A percentile compares a stretch with the other conserved stretches of the same genome.
These are phyloP conservation scores for Bergia puertoricense DNA, from an alignment of 92 coral and sea anemone species.

Conservation along the genomic window DNA sequence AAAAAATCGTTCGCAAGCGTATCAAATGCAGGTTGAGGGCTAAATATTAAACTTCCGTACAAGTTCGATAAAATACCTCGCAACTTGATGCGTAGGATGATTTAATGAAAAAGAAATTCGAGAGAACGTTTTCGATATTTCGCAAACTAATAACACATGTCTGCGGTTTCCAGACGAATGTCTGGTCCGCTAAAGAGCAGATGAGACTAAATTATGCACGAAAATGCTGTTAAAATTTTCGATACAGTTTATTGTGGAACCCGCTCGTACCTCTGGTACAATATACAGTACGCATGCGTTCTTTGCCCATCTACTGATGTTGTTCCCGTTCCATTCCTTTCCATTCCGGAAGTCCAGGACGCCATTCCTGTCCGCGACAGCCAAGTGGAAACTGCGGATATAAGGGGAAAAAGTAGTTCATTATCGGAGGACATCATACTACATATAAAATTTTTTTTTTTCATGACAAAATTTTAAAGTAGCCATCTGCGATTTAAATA, in stretches of 20 bases:
- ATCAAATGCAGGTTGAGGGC: not conserved
- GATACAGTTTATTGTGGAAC: no score
- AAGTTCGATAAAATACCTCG: no score
- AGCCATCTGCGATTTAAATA: no score
- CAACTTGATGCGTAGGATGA: no score
- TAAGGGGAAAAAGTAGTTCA: not conserved
- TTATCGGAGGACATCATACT: not conserved
- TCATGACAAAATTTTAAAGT: no score
- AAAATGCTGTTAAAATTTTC: no score
- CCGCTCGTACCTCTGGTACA: constrained; percentile 22
- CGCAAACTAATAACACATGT: no score
- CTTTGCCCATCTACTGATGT: constrained; percentile 44
- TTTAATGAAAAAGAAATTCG: no score
- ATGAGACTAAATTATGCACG: no score
- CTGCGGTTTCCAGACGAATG: not conserved
- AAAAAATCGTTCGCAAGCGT: not conserved
- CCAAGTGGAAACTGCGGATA: constrained; percentile 7
- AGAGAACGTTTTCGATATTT: no score
- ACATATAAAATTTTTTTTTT: no score
- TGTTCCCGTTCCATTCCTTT: constrained; percentile 41
- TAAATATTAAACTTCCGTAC: not conserved
- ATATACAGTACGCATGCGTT: constrained; percentile 39
- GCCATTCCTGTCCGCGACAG: constrained; percentile 41
- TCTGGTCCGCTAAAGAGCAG: not conserved
- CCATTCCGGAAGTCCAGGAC: constrained; percentile 30